Base-by-base conservation (phyloP, 1,140 invertebrate species). In the Oryzaephilus surinamensis region DNA sequence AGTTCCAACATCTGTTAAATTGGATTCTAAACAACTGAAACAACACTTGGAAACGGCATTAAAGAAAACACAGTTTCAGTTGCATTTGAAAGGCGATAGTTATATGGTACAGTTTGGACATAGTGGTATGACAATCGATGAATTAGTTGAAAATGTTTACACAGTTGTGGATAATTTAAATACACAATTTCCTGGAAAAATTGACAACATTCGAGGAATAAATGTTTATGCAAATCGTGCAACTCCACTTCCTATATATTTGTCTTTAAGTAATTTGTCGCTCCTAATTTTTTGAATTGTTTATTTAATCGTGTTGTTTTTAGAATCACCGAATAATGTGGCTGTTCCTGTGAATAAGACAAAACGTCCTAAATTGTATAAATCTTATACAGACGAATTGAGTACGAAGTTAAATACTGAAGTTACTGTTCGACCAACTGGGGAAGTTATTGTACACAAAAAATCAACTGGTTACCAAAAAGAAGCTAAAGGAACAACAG, bases 121-220 rank as follows among this genome's bases (percentile, higher is more conserved):
- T 15, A 67, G 63, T 8, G 57, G 63, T 6, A 77, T 78, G 74
- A 41, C 57, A 2, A 41, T 54, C 23, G 49, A 65, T 12, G 38
- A 73, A 29, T 51, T 79, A 6, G 60, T 67, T 30, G 70, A 76
- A 45, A 81, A 81, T 61, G 57, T 77, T 38, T 35, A 69, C 12
- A 61, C 66, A 26, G 49, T 66, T 18, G 60, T 74, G 15, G 41
- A 67, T 19, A 57, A 65, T 49, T 51, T 81, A 3, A 54, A 58
- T 6, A 57, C 69, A 34, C 49, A 65, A 45, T 79, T 71, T 59
- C 77, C 77, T 27, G 77, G 78, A 10, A 73, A 74, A 24, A 72
- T 74, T 65, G 47, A 57, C 4, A 81, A 81, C 57, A 69, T 81
- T 37, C 65, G 72, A 50, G 61, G 65, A 23, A 48, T 80, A 21